Evolutionary conservation across 2,113 vertebrate genomes (phyloP).

Genomic region (Lycocorax pyrrhopterus): DNA sequence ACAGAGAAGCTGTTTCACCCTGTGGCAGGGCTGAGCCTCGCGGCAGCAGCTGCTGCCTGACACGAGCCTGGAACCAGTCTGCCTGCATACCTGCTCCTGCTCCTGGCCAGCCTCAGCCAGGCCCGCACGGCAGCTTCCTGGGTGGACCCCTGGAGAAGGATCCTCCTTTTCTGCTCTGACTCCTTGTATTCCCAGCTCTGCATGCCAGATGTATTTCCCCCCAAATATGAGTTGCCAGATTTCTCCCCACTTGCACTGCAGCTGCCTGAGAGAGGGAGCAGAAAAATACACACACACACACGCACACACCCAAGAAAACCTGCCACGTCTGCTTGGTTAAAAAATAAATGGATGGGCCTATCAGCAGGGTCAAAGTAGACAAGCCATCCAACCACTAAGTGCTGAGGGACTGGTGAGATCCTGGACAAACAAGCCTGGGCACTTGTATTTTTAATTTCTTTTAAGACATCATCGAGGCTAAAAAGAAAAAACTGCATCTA

Average conservation of each 20-base stretch:
- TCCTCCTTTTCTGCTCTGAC: not conserved
- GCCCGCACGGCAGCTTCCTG: not conserved
- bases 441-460: not conserved
- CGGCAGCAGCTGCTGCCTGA: not conserved
- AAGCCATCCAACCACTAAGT: not conserved
- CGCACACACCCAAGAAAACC: not conserved
- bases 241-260: not conserved
- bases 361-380: not conserved
- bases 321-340: not conserved
- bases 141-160: not conserved
- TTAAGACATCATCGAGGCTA: not conserved
- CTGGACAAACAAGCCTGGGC: not conserved
- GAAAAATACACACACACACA: not conserved
- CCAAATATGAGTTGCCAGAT: rapidly evolving
- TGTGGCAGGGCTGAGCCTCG: not conserved
- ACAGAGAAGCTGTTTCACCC: not conserved
- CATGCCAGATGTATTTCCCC: not conserved
- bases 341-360: not conserved
- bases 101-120: not conserved
- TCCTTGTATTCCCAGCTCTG: not conserved
- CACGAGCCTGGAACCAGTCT: not conserved
- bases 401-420: not conserved
- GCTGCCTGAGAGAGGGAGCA: not conserved
- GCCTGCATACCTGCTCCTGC: not conserved
- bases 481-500: not conserved